Conservation (phyloP, 2,797 vertebrate species). For the Todus mexicanus region DNA sequence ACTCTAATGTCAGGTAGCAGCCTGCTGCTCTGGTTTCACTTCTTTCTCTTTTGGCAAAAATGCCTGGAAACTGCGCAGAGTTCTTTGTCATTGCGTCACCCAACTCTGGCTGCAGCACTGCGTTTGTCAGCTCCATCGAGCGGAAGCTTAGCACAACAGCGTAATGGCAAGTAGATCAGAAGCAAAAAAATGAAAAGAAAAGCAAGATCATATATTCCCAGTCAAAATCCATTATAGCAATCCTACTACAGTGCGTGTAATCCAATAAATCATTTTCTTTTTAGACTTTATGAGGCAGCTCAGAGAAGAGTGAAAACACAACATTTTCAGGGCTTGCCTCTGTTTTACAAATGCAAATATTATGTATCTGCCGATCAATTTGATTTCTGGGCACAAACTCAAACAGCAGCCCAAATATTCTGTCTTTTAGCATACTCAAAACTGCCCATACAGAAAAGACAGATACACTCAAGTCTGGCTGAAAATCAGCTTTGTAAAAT, state of each 20-base stretch:
- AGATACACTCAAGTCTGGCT: background rate
- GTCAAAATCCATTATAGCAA: background rate
- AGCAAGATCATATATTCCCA: background rate
- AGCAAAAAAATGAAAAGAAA: background rate
- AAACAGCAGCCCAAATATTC: background rate
- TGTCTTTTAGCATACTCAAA: background rate
- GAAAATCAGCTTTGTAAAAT: background rate
- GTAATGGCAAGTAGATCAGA: background rate
- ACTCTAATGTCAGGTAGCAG: background rate
- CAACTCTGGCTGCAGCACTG: background rate
- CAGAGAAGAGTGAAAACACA: background rate
- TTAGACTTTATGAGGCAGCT: background rate
- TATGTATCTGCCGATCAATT: background rate
- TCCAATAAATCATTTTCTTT: background rate
- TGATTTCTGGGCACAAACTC: background rate
- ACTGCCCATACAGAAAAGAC: background rate
- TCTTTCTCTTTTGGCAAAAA: background rate
- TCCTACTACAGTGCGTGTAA: background rate
- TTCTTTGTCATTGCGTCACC: background rate
- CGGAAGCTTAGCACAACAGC: background rate
- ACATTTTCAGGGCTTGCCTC: background rate
- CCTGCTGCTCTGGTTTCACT: background rate
- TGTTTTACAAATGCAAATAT: background rate
- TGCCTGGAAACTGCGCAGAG: background rate
- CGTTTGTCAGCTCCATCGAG: background rate